A percentile compares a stretch with the other conserved stretches of the same genome.
Evolutionary conservation across 2,888 invertebrate genomes (phyloP).

Genomic region (Melanophora roralis): DNA sequence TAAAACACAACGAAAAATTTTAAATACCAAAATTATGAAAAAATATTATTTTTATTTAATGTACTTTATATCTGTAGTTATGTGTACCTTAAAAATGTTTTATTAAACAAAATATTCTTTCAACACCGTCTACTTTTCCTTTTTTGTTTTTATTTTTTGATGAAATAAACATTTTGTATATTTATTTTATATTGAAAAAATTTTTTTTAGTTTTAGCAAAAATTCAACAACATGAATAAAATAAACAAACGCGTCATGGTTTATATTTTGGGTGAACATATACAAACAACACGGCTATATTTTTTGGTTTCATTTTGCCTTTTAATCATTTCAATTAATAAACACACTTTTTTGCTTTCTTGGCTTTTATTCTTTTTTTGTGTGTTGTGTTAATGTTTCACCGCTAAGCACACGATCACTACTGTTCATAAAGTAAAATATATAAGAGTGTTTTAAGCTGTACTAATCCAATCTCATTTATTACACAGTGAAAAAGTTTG

Average conservation of each 20-base stretch:
- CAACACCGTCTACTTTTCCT: not conserved
- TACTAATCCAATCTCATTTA: conserved; percentile 63
- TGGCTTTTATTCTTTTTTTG: conserved; percentile 16
- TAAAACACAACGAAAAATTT: not conserved
- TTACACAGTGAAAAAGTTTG: conserved; percentile 49
- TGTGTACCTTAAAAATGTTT: too few species aligned
- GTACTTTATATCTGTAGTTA: too few species aligned
- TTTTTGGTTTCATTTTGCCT: conserved; percentile 40
- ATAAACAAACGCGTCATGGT: not conserved
- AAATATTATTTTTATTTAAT: not conserved
- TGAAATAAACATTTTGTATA: too few species aligned
- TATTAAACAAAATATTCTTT: not conserved
- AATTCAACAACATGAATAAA: not conserved
- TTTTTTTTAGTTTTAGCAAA: too few species aligned
- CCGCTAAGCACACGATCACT: conserved; percentile 61
- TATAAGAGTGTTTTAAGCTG: conserved; percentile 58
- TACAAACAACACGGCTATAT: not conserved
- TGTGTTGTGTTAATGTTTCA: conserved; percentile 60
- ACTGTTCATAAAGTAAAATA: conserved; percentile 59
- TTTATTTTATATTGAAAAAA: too few species aligned
- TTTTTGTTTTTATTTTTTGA: too few species aligned
- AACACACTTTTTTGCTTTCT: conserved; percentile 37
- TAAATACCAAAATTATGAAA: too few species aligned
- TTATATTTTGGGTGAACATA: not conserved
- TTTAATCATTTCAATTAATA: not conserved